Conservation (phyloP, 2,797 vertebrate genomes). For the Euphonia xanthogaster region DNA sequence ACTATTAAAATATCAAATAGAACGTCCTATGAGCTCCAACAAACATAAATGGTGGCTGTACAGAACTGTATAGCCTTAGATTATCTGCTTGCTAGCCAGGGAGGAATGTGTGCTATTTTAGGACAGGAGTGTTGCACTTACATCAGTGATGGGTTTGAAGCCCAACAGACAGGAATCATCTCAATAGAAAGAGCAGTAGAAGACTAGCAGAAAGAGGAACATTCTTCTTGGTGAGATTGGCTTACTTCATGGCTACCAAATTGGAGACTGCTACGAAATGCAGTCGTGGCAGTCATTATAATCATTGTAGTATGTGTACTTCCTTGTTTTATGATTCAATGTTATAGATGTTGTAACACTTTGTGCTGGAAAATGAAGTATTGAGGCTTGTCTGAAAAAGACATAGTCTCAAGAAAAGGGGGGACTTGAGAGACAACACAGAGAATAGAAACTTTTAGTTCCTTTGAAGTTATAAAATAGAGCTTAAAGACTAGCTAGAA, state of each 20-base stretch:
- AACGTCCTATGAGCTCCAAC: too few relatives aligned
- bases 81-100: not conserved
- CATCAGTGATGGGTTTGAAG: not conserved
- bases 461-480: not conserved
- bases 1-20: not conserved
- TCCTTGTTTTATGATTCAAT: not conserved
- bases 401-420: not conserved
- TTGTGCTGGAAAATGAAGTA: not conserved
- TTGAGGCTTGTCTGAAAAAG: not conserved
- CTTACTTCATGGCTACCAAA: not conserved
- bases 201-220: not conserved
- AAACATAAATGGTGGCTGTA: not conserved
- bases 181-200: accelerated
- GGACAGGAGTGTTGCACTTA: not conserved
- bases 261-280: accelerated
- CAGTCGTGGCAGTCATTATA: accelerated
- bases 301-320: accelerated
- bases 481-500: not conserved
- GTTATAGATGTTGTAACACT: not conserved
- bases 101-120: not conserved
- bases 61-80: not conserved
- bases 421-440: not conserved
- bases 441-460: not conserved
- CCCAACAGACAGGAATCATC: not conserved
- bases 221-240: not conserved